phyloP scores from a whole-genome alignment of 2,888 invertebrate species.

The Torymus aiolomorphi region DNA sequence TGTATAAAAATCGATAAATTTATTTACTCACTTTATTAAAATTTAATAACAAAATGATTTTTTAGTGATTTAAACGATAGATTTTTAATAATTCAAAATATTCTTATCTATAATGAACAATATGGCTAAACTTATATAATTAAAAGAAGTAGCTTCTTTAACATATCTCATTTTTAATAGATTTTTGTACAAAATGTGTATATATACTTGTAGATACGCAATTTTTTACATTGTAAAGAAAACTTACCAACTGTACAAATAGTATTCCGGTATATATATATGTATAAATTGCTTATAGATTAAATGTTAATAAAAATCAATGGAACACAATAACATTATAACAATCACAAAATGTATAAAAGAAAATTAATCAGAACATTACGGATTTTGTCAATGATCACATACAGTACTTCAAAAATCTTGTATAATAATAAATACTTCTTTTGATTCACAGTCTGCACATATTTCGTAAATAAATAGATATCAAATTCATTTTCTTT shows the following conservation, averaged over 20 bases:
- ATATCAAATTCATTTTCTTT: slow-evolving; percentile 49
- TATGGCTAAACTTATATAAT: too few species aligned
- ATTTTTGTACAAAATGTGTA: too few species aligned
- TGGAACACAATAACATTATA: slow-evolving; percentile 34
- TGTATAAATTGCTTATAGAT: slow-evolving; percentile 21
- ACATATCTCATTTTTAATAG: too few species aligned
- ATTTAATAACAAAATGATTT: too few species aligned
- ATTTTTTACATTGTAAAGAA: slow-evolving; percentile 29
- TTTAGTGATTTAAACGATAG: too few species aligned
- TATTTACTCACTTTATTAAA: too few species aligned
- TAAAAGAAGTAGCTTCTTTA: too few species aligned
- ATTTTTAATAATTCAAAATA: too few species aligned
- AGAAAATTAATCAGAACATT: slow-evolving; percentile 32
- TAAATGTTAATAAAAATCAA: too few species aligned
- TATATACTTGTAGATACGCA: too few species aligned
- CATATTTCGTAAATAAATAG: slow-evolving; percentile 49
- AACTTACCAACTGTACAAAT: slow-evolving; percentile 29
- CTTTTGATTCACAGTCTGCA: slow-evolving; percentile 53
- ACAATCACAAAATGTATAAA: slow-evolving; percentile 25
- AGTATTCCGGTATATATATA: slow-evolving; percentile 37
- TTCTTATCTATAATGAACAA: too few species aligned
- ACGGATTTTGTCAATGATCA: slow-evolving; percentile 22
- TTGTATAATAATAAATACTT: slow-evolving; percentile 52
- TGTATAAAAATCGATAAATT: too few species aligned
- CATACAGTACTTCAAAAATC: slow-evolving; percentile 41